Conservation (phyloP, 2,888 invertebrate genomes). For the Anoncus sp. region DNA sequence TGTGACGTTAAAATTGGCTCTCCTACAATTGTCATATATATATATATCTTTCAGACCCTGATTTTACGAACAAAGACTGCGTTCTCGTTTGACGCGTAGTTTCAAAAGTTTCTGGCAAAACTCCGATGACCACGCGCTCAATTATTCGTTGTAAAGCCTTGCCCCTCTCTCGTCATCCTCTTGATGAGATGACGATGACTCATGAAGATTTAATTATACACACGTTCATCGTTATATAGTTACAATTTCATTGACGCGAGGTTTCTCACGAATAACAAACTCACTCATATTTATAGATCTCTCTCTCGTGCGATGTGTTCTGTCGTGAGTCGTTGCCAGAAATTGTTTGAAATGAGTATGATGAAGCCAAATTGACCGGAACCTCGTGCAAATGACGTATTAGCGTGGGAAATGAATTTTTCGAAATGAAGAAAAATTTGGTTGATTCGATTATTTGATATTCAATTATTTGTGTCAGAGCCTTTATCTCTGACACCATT, state of each 20-base stretch:
- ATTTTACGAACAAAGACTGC: neutral
- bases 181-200: constrained; percentile 26
- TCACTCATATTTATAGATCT: constrained; percentile 32
- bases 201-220: constrained; percentile 11
- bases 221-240: constrained; percentile 7
- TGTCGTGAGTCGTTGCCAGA: constrained; percentile 42
- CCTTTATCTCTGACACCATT: no score
- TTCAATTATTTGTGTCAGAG: no score
- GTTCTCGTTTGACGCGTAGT: constrained; percentile 25
- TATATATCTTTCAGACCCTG: no score
- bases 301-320: neutral
- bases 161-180: constrained; percentile 16
- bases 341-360: neutral
- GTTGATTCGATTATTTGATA: neutral
- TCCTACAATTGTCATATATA: no score
- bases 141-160: constrained; percentile 1
- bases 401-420: neutral
- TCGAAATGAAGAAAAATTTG: neutral
- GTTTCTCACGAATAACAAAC: constrained; percentile 25
- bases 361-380: neutral
- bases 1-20: constrained; percentile 3
- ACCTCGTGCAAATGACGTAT: neutral
- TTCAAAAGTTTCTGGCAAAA: constrained; percentile 22
- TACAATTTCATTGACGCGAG: neutral
- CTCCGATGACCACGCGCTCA: neutral